Evolutionary conservation across 2,113 vertebrate species (phyloP).

Genomic region (Otocyon megalotis): DNA sequence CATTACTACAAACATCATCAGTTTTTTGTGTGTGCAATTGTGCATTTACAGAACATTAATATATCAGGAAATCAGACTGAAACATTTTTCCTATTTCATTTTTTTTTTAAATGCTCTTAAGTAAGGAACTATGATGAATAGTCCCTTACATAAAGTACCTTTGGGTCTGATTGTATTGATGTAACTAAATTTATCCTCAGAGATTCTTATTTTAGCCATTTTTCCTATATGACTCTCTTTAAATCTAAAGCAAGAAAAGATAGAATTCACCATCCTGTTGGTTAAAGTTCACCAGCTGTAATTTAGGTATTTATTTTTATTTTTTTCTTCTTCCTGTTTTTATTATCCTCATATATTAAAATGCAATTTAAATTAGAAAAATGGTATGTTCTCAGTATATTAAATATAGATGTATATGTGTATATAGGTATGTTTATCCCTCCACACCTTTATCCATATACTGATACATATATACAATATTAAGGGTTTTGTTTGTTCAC

Average conservation of each 20-base stretch:
- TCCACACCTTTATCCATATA: not conserved
- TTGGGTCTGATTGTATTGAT: conserved; percentile 13
- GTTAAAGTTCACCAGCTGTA: not conserved
- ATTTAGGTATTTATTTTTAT: not conserved
- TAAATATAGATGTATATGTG: not conserved
- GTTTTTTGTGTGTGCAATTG: not conserved
- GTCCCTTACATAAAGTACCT: not conserved
- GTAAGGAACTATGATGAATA: conserved; percentile 7
- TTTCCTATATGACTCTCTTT: not conserved
- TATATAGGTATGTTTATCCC: not conserved
- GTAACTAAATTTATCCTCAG: conserved; percentile 35
- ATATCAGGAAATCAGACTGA: conserved; percentile 68
- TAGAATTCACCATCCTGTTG: not conserved
- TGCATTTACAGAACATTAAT: conserved; percentile 49
- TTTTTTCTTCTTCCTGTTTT: not conserved
- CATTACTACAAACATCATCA: conserved; percentile 68
- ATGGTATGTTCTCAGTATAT: not conserved
- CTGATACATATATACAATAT: not conserved
- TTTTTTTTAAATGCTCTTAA: conserved; percentile 42
- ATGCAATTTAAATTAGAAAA: not conserved
- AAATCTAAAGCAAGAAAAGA: conserved; percentile 9
- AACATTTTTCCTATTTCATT: conserved; percentile 49
- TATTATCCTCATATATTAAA: not conserved
- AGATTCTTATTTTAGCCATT: not conserved
- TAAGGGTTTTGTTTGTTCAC: not conserved